Base-by-base conservation (phyloP, 2,797 vertebrate genomes). In the Silurus aristotelis region DNA sequence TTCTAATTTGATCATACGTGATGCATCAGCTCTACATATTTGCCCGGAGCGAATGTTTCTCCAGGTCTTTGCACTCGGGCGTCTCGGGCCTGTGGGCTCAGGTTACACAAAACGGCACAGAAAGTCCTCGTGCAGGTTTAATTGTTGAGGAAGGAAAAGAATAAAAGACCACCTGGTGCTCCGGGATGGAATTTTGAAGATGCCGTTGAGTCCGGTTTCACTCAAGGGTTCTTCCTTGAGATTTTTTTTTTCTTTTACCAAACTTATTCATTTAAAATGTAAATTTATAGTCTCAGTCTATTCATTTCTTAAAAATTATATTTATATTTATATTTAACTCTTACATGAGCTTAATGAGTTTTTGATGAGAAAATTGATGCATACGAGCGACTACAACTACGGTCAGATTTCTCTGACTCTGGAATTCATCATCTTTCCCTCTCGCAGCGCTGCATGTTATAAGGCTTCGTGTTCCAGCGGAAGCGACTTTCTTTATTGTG, bases 401-500 rank as follows among this genome's bases (percentile, higher is more conserved):
- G 38, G 38, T 38, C 38, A 38, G 38, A 38, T 38, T 38, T 38
- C 38, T 38, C 38, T 31, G 31, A 31, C 31, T 2, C 31, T 31
- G 1, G 31, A 38, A 38, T 38, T 38, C 38, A 38, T 38, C 38
- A 38, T 38, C n/a, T 27, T 17, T 6, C 1, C 12, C 31, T 38
- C 22, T 55, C 14, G 8, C 10, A 1, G 10, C 5, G 5, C 71
- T 15, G 71, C 75, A 5, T 2, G 55, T 60, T 38, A 13, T 60
- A 73, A 15, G 87, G 88, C 85, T 60, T 19, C 70, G 81, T 84
- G 87, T 89, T 89, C 84, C 80, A 5, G 52, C 83, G 90, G 89
- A 88, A 81, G 48, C 38, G 17, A 79, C 91, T 88, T 88, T 38
- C 91, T 92, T 91, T 88, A 88, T 89, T 83, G 76, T 87, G 75